Percentiles rank a stretch among this genome's conserved stretches.
phyloP scores from a whole-genome alignment of 1,140 invertebrate genomes.

The Eumeta japonica region DNA sequence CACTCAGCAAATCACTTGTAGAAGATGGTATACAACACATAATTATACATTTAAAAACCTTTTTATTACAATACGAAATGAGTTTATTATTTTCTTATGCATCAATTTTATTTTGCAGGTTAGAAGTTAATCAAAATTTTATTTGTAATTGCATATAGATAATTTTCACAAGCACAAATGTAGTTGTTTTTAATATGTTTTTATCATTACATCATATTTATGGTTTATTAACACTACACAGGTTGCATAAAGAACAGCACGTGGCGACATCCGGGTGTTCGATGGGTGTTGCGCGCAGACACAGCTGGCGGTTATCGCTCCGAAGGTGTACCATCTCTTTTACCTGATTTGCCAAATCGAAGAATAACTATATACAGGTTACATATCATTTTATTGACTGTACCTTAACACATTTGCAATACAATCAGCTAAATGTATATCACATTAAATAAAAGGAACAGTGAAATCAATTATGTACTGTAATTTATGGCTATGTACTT shows the following conservation, averaged over 20 bases:
- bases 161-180: background rate
- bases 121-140: background rate
- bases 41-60: background rate
- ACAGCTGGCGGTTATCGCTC: constrained; percentile 52
- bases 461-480: constrained; percentile 12
- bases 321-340: constrained; percentile 56
- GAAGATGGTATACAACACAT: constrained; percentile 66
- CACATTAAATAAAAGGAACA: too few relatives aligned
- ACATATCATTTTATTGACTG: too few relatives aligned
- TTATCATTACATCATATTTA: background rate
- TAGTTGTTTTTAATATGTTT: background rate
- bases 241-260: constrained; percentile 57
- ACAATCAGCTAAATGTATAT: background rate
- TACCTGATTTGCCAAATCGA: constrained; percentile 54
- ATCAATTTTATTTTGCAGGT: background rate
- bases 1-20: constrained; percentile 68
- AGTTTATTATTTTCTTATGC: background rate
- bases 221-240: constrained; percentile 17
- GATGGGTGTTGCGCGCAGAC: constrained; percentile 56
- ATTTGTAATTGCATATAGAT: background rate
- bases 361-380: constrained; percentile 57
- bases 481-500: constrained; percentile 17
- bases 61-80: too few relatives aligned
- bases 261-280: constrained; percentile 72
- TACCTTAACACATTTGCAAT: too few relatives aligned